These are phyloP conservation scores for Limnephilus rhombicus DNA, from an alignment of 2,888 invertebrate genomes.

Conservation along the genomic window DNA sequence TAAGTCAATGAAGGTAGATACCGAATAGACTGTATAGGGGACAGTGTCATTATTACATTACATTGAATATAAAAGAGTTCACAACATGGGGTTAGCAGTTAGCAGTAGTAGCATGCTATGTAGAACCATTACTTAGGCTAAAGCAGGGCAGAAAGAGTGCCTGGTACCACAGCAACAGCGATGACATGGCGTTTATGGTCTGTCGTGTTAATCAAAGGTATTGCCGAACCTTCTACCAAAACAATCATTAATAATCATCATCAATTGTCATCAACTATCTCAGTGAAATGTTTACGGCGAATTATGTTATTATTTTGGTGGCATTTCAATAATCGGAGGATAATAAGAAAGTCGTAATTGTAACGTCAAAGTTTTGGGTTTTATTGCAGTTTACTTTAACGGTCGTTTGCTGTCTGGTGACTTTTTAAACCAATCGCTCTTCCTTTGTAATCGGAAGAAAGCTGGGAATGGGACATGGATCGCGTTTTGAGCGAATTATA, in stretches of 20 bases:
- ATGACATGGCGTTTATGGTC: slow-evolving; percentile 22
- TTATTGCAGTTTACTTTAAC: neutral
- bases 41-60: neutral
- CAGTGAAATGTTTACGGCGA: neutral
- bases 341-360: neutral
- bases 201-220: slow-evolving; percentile 19
- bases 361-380: neutral
- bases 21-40: neutral
- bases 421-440: neutral
- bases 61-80: neutral
- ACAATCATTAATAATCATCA: neutral
- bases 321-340: neutral
- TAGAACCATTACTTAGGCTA: neutral
- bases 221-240: neutral
- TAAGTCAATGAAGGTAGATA: neutral
- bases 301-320: neutral
- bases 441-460: neutral
- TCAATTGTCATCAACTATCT: neutral
- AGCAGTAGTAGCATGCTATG: neutral
- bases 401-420: neutral
- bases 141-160: neutral
- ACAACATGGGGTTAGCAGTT: neutral
- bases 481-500: too few relatives aligned
- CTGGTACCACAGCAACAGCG: neutral
- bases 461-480: neutral